Conservation (phyloP, 2,797 vertebrate species). For the Acanthurus leucopareius region DNA sequence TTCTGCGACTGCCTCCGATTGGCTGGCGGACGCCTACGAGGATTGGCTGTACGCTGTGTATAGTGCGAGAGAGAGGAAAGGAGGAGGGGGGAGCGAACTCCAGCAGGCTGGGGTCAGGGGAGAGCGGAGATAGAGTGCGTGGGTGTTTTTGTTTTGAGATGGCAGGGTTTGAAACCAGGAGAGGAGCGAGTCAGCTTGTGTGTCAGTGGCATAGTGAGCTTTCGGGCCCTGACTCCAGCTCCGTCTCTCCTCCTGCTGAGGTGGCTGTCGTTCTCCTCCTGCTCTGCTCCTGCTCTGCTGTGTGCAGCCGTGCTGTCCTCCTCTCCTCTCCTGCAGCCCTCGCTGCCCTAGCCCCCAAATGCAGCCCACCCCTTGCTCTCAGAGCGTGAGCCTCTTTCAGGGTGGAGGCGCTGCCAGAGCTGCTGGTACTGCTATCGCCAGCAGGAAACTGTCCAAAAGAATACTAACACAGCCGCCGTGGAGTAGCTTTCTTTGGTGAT, state of each 20-base stretch:
- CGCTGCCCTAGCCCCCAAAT: constrained; percentile 71
- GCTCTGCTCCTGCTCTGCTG: constrained; percentile 37
- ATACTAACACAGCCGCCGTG: constrained; percentile 61
- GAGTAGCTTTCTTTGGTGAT: constrained; percentile 82
- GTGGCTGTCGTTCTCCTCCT: constrained; percentile 58
- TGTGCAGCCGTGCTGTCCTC: constrained; percentile 71
- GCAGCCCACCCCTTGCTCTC: constrained; percentile 73
- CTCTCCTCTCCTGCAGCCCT: constrained; percentile 56
- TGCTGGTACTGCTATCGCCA: constrained; percentile 64
- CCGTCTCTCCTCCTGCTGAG: constrained; percentile 47
- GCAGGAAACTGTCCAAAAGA: constrained; percentile 74
- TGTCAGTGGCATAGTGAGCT: constrained; percentile 79
- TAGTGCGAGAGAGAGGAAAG: constrained; percentile 72
- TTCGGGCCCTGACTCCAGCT: constrained; percentile 70
- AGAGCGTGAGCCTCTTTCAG: constrained; percentile 74
- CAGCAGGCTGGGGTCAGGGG: constrained; percentile 85
- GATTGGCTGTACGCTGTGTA: constrained; percentile 79
- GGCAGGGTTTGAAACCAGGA: constrained; percentile 85
- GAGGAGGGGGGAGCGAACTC: constrained; percentile 57
- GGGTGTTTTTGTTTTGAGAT: constrained; percentile 91
- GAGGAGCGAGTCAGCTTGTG: constrained; percentile 75
- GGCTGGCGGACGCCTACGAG: constrained; percentile 75
- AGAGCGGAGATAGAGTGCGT: constrained; percentile 86
- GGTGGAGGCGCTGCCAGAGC: constrained; percentile 73
- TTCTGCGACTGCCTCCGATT: constrained; percentile 74